phyloP scores from a whole-genome alignment of 2,888 invertebrate species.

The Flabesymbios commensalis region DNA sequence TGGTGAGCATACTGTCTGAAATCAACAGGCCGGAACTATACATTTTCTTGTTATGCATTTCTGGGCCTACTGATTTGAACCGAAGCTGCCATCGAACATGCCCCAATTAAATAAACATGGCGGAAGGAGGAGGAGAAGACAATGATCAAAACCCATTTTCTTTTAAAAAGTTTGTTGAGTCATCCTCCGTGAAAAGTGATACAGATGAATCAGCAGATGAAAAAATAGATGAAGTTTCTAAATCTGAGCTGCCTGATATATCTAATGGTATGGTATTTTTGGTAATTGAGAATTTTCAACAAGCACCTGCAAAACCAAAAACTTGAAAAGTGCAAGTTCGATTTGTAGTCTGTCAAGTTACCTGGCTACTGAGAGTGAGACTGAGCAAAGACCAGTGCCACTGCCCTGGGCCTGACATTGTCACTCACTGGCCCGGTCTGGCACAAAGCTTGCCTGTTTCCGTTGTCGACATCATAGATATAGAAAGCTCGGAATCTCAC shows the following conservation, averaged over 20 bases:
- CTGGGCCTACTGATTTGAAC: too few species aligned
- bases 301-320: not conserved
- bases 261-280: not conserved
- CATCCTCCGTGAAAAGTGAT: slow-evolving; percentile 4
- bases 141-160: slow-evolving; percentile 56
- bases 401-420: too few species aligned
- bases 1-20: too few species aligned
- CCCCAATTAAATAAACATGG: slow-evolving; percentile 33
- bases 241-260: not conserved
- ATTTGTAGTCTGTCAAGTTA: too few species aligned
- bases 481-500: too few species aligned
- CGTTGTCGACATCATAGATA: too few species aligned
- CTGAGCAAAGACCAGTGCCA: not conserved
- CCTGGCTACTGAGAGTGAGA: too few species aligned
- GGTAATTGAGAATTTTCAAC: not conserved
- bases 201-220: slow-evolving; percentile 3
- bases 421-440: too few species aligned
- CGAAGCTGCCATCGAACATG: too few species aligned
- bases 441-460: too few species aligned
- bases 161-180: slow-evolving; percentile 52
- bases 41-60: too few species aligned
- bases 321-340: not conserved
- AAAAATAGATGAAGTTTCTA: not conserved
- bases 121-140: slow-evolving; percentile 41
- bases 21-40: too few species aligned